These are phyloP conservation scores for Lasioglossum morio DNA, from an alignment of 2,888 invertebrate species.

Conservation along the genomic window DNA sequence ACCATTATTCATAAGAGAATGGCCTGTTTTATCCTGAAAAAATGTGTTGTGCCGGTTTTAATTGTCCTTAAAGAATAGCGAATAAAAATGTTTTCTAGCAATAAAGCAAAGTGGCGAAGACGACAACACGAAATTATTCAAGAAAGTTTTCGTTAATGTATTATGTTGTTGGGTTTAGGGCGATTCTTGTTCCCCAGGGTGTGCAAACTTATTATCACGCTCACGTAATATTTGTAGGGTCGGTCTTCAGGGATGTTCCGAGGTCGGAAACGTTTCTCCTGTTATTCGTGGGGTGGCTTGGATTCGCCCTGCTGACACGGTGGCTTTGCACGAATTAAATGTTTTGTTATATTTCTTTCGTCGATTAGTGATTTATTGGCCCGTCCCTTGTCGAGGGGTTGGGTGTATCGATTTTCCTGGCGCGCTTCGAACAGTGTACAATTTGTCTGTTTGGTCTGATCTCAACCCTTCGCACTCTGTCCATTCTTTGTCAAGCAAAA, in stretches of 20 bases:
- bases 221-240: constrained; percentile 39
- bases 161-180: constrained; percentile 22
- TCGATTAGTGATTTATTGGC: background rate
- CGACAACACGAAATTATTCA: constrained; percentile 22
- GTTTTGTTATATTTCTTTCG: constrained; percentile 14
- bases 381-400: background rate
- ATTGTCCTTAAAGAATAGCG: background rate
- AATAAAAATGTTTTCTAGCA: background rate
- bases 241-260: constrained; percentile 24
- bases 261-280: background rate
- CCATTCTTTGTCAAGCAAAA: background rate
- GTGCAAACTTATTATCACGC: constrained; percentile 60
- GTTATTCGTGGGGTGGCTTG: background rate
- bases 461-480: background rate
- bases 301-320: background rate
- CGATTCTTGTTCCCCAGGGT: constrained; percentile 19
- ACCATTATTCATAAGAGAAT: background rate
- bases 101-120: background rate
- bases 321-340: constrained; percentile 23
- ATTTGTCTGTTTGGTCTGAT: constrained; percentile 12
- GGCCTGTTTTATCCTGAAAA: background rate
- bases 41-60: background rate
- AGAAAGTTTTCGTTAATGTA: constrained; percentile 53
- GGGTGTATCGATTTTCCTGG: background rate
- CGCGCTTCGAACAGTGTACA: background rate